Evolutionary conservation across 2,888 invertebrate genomes (phyloP), one percentile per base, ranked within the genome.

Genomic region (Hirtodrosophila confusa): DNA sequence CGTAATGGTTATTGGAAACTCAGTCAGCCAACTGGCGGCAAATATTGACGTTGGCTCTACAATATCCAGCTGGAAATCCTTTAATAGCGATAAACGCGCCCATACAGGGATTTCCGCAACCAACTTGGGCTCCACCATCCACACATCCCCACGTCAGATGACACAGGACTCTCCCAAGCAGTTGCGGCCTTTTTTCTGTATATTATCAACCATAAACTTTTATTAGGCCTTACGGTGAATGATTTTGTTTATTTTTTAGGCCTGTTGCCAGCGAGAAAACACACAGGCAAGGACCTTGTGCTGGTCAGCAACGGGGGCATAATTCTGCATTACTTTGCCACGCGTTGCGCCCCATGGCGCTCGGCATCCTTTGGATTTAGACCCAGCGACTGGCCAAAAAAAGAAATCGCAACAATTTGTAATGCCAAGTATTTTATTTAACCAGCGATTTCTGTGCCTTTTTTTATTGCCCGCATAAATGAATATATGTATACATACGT

Each of bases 201-300:
- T 73, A 63, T 69, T 79, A 73, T 75, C 88, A 75, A 67, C 78
- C 86, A 89, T 89, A 86, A 89, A 89, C 87, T 89, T 89, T 89
- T 89, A 88, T 89, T 86, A 88, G 63, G 83, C 86, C 87, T 79
- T 78, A 75, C 88, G 89, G 89, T 88, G 79, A 89, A 86, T 89
- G 87, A 84, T 88, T 86, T 88, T 88, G 86, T 88, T 88, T 86
- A 85, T 87, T 79, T 83, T 87, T 80, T 78, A 75, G 76, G 75
- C 77, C 73, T 17, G 17, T 17, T 17, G 17, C 17, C 17, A 17
- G 17, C 17, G 17, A 17, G 17, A 17, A 17, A 17, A 17, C 17
- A 17, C 17, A 17, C 17, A 17, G 17, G 17, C 17, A 7, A 31
- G 65, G 23, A 45, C 39, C 53, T 55, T 57, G 37, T 37, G 44